Evolutionary conservation across 1,140 invertebrate genomes (phyloP).

Genomic region (Cydia fagiglandana): DNA sequence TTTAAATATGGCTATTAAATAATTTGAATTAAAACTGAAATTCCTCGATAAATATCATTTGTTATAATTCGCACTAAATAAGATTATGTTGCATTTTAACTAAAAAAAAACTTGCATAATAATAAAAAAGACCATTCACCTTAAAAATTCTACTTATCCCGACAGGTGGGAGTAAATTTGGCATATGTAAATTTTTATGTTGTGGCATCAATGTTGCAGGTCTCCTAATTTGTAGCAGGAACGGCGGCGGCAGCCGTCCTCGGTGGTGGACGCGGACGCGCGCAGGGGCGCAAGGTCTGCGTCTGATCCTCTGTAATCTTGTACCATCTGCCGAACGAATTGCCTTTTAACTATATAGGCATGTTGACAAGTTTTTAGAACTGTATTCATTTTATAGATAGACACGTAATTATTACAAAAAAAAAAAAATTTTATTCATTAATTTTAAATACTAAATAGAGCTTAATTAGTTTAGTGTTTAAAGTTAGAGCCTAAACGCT

Average conservation of each 20-base stretch:
- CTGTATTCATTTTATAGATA: too few species aligned
- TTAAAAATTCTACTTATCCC: background rate
- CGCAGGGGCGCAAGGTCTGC: slow-evolving; percentile 39
- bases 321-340: slow-evolving; percentile 38
- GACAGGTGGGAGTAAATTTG: slow-evolving; percentile 9
- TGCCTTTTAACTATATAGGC: too few species aligned
- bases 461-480: too few species aligned
- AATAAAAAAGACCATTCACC: slow-evolving; percentile 2
- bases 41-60: background rate
- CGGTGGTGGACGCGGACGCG: slow-evolving; percentile 44
- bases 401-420: too few species aligned
- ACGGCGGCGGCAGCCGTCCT: slow-evolving; percentile 45
- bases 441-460: too few species aligned
- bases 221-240: slow-evolving; percentile 49
- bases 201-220: slow-evolving; percentile 36
- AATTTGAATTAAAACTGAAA: background rate
- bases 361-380: too few species aligned
- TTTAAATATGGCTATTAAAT: background rate
- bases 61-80: background rate
- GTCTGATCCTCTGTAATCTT: slow-evolving; percentile 42
- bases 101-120: background rate
- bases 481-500: too few species aligned
- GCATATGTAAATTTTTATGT: background rate
- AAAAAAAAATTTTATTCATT: too few species aligned
- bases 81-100: background rate